Evolutionary conservation across 2,888 invertebrate species (phyloP), one percentile per base, ranked within the genome.

Genomic region (Synergus japonicus): DNA sequence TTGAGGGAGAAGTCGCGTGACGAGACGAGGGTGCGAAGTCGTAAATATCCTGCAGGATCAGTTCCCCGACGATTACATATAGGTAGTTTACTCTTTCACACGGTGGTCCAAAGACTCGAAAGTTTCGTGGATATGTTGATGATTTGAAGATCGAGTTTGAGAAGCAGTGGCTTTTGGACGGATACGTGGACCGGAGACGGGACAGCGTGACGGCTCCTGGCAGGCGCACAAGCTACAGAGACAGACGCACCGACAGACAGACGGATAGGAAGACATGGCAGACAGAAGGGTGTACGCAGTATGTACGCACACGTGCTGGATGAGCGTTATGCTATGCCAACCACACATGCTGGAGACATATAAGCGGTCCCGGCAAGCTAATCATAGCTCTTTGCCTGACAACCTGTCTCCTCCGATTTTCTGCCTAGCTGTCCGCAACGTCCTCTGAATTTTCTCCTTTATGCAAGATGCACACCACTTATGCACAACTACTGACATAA

Each of bases 341-440:
- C 84, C 85, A 81, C 85, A 86, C 85, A 86, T 85, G 86, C 86
- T 83, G 84, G 82, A 82, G 73, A 80, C 79, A 77, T 22, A 67
- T 86, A 87, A 84, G 83, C 82, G 83, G 83, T 82, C 85, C 86
- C 82, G 82, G 86, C 84, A 85, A 87, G 90, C 91, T 91, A 92
- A 91, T 91, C 90, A 91, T 91, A 92, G 91, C 91, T 85, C 82
- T 83, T 84, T 85, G 87, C 87, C 88, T 92, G 92, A 92, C 92
- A 92, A 92, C 91, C 92, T 92, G 92, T 91, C 92, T 91, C 92
- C 91, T 91, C 89, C 88, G 90, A 91, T 92, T 92, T 92, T 90
- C 89, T 87, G 91, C 89, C 89, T 89, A 89, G 87, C 89, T 86
- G 86, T 90, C 89, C 87, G 86, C 86, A 60, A 73, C 76, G 49